These are phyloP conservation scores for Caenorhabditis sp. DNA, from an alignment of 2,888 invertebrate genomes.

Conservation along the genomic window DNA sequence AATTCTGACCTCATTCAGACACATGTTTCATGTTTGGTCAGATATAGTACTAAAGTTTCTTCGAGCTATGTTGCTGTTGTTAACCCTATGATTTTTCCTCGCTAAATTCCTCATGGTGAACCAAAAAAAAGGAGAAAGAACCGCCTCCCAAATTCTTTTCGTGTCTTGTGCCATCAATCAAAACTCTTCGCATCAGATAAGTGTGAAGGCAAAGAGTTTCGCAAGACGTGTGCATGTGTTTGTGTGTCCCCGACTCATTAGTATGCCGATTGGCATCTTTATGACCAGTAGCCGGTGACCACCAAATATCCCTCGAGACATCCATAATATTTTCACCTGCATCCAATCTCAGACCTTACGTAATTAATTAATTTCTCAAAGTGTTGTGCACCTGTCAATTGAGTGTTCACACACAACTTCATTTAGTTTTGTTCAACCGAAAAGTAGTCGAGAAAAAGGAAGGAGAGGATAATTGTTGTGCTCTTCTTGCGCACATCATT, in stretches of 20 bases:
- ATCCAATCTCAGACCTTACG: not conserved
- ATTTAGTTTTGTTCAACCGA: too few species aligned
- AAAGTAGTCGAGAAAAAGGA: too few species aligned
- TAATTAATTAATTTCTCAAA: not conserved
- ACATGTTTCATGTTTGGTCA: too few species aligned
- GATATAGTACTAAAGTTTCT: too few species aligned
- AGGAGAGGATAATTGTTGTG: not conserved
- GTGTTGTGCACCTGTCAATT: not conserved
- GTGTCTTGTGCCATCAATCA: constrained; percentile 3
- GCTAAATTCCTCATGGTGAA: not conserved
- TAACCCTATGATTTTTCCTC: not conserved
- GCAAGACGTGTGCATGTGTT: not conserved
- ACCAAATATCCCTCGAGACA: not conserved
- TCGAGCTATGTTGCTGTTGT: too few species aligned
- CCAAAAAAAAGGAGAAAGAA: too few species aligned
- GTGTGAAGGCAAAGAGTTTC: not conserved
- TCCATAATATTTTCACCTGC: not conserved
- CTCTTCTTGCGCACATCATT: not conserved
- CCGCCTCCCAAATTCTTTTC: constrained; percentile 13
- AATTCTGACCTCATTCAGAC: too few species aligned
- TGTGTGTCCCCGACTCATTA: not conserved
- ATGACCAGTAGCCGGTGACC: not conserved
- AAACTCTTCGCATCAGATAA: constrained; percentile 11
- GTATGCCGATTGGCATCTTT: not conserved
- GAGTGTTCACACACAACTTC: not conserved